Conservation (phyloP, 1,140 invertebrate genomes). For the Megalopta genalis region DNA sequence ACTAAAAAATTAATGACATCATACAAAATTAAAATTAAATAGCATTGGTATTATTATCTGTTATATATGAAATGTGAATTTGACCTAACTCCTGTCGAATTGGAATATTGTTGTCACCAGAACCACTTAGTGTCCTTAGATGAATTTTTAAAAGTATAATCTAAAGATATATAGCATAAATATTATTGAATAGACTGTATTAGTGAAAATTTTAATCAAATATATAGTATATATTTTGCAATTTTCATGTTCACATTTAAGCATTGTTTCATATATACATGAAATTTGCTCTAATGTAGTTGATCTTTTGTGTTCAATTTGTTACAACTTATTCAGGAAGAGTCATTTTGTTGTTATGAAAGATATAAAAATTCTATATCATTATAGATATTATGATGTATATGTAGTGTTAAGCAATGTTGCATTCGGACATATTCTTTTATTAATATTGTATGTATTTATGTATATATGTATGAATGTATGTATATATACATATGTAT, state of each 20-base stretch:
- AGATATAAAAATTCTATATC: slow-evolving; percentile 59
- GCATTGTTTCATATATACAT: slow-evolving; percentile 45
- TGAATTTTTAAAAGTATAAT: slow-evolving; percentile 26
- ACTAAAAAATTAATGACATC: slow-evolving; percentile 14
- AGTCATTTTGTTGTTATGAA: slow-evolving; percentile 64
- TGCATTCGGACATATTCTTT: slow-evolving; percentile 68
- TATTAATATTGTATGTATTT: slow-evolving; percentile 63
- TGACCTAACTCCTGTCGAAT: slow-evolving; percentile 18
- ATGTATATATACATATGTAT: slow-evolving; percentile 62
- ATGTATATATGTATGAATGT: slow-evolving; percentile 57
- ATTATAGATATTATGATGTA: slow-evolving; percentile 55
- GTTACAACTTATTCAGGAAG: slow-evolving; percentile 56
- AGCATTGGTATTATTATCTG: slow-evolving; percentile 28
- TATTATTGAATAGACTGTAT: slow-evolving; percentile 33
- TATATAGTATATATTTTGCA: slow-evolving; percentile 45
- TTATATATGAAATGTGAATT: slow-evolving; percentile 17
- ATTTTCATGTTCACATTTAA: slow-evolving; percentile 55
- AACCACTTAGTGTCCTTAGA: slow-evolving; percentile 38
- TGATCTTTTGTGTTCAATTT: slow-evolving; percentile 62
- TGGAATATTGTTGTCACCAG: slow-evolving; percentile 29
- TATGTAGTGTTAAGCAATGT: slow-evolving; percentile 63
- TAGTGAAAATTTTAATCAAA: slow-evolving; percentile 49
- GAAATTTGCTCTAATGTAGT: slow-evolving; percentile 51
- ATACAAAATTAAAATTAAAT: slow-evolving; percentile 17
- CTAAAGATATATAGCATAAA: slow-evolving; percentile 31